These are phyloP conservation scores for Brachypteracias leptosomus DNA, from an alignment of 2,113 vertebrate species.

Conservation along the genomic window DNA sequence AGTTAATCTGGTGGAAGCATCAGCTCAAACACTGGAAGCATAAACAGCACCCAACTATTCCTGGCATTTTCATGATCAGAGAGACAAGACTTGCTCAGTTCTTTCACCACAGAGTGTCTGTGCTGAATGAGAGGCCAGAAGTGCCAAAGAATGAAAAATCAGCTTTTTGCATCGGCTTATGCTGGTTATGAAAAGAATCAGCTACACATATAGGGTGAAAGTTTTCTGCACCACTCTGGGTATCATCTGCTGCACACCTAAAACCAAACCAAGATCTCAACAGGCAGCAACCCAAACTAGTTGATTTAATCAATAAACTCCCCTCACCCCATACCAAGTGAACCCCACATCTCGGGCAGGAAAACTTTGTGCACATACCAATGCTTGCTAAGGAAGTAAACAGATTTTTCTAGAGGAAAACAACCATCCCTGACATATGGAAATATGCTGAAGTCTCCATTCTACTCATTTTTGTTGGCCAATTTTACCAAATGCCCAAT, in stretches of 20 bases:
- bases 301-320: neutral
- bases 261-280: neutral
- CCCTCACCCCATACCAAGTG: neutral
- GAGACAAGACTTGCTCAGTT: neutral
- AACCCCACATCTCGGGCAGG: neutral
- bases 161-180: neutral
- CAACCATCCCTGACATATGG: neutral
- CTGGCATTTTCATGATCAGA: neutral
- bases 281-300: neutral
- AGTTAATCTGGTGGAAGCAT: neutral
- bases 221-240: neutral
- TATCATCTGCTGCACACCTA: neutral
- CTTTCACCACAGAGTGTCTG: neutral
- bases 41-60: neutral
- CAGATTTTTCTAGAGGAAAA: neutral
- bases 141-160: neutral
- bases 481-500: neutral
- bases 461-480: neutral
- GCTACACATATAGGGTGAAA: fast-evolving
- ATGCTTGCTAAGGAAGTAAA: neutral
- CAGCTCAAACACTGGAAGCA: neutral
- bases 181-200: neutral
- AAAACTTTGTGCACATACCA: neutral
- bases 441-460: neutral
- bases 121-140: neutral